Percentiles rank a stretch among this genome's conserved stretches.
Conservation (phyloP, 2,797 vertebrate species). For the Cephalopachus bancanus region DNA sequence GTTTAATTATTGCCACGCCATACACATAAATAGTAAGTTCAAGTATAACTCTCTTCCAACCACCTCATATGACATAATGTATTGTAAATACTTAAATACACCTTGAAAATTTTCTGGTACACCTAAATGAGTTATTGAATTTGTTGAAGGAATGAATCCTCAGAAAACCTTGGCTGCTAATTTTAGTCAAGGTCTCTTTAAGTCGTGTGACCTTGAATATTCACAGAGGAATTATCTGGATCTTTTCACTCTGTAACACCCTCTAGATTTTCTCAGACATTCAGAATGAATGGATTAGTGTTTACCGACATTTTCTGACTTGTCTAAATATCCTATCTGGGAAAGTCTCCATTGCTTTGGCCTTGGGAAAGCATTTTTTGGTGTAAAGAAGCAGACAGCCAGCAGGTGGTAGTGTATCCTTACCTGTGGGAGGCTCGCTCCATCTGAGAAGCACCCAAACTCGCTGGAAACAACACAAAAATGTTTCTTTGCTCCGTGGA, state of each 20-base stretch:
- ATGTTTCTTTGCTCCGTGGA: not conserved
- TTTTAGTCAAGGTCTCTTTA: conserved; percentile 27
- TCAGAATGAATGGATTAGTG: not conserved
- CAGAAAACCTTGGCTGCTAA: not conserved
- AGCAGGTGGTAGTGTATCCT: conserved; percentile 77
- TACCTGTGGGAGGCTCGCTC: not conserved
- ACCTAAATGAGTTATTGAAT: conserved; percentile 3
- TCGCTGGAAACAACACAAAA: not conserved
- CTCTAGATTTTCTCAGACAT: not conserved
- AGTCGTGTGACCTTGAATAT: not conserved
- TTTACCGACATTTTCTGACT: not conserved
- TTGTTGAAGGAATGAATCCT: conserved; percentile 1
- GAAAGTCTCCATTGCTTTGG: not conserved
- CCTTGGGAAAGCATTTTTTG: not conserved
- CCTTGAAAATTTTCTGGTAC: not conserved
- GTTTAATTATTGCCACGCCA: not conserved
- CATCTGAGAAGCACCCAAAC: not conserved
- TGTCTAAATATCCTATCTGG: not conserved
- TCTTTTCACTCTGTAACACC: not conserved
- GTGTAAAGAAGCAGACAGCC: conserved; percentile 38
- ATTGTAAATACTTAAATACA: not conserved
- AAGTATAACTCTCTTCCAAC: not conserved
- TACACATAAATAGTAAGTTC: not conserved
- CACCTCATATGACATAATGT: not conserved
- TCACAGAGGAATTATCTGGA: not conserved